Evolutionary conservation across 2,113 vertebrate genomes (phyloP).

Genomic region (Campylorhamphus procurvoides): DNA sequence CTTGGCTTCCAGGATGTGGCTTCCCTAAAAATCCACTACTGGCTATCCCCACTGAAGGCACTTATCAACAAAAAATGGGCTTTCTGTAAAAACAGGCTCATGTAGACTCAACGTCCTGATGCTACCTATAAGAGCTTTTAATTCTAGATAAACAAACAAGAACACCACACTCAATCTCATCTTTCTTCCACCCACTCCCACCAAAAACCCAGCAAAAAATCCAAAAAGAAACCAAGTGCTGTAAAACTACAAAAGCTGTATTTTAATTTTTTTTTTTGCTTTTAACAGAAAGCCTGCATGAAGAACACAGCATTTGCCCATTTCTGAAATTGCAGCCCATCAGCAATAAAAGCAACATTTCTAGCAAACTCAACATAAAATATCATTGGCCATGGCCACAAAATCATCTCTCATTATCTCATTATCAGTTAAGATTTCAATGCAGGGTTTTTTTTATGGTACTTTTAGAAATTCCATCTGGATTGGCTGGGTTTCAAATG

Average conservation of each 20-base stretch:
- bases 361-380: not conserved
- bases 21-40: not conserved
- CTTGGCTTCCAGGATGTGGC: not conserved
- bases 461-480: not conserved
- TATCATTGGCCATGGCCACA: not conserved
- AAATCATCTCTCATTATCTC: not conserved
- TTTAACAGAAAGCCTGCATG: not conserved
- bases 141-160: not conserved
- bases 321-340: not conserved
- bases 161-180: rapidly evolving
- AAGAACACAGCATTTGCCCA: not conserved
- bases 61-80: not conserved
- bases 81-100: not conserved
- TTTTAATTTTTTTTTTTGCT: not conserved
- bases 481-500: not conserved
- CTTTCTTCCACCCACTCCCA: rapidly evolving
- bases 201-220: not conserved
- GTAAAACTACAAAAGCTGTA: not conserved
- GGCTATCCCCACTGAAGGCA: not conserved
- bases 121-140: not conserved
- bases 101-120: not conserved
- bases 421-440: not conserved
- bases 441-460: not conserved
- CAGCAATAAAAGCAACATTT: not conserved
- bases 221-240: not conserved